Evolutionary conservation across 2,113 vertebrate species (phyloP), one percentile per base, ranked within the genome.

Genomic region (Ancistrus triradiatus): DNA sequence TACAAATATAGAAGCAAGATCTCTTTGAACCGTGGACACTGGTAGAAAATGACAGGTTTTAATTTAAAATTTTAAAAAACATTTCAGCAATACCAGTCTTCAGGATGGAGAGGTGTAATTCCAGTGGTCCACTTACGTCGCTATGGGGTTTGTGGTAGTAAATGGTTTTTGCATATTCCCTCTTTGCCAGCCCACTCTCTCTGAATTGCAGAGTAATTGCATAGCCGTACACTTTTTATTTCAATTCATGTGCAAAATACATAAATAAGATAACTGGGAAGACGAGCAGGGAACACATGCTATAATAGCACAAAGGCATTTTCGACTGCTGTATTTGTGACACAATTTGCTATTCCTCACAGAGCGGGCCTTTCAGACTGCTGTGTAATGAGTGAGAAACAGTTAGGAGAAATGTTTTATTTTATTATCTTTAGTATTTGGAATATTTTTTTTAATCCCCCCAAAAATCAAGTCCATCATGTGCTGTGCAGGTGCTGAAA

Each of bases 281-380:
- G 74, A 79, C 42, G 8, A 24, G 58, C 63, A 75, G 63, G 59
- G 44, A 74, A 69, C 59, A 69, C 59, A 58, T 56, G 78, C 75
- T 80, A 74, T 83, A 85, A 86, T 87, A 84, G 83, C 78, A 78
- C 76, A 85, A 85, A 87, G 77, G 79, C 74, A 56, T 85, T 83
- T 77, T 75, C 13, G 10, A 18, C 72, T 66, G 73, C 72, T 77
- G 77, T 80, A 82, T 78, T 78, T 83, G 68, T 82, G 79, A 81
- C 80, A 78, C 81, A 81, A 85, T 83, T 75, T 82, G 70, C 68
- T 78, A 83, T 83, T 63, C 53, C 52, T 78, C n/a, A n/a, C n/a
- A n/a, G n/a, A n/a, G n/a, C 73, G 75, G 75, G 79, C 81, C 87
- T 84, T 81, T 86, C 74, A 80, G 77, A 70, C 76, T 63, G 70